A percentile compares a stretch with the other conserved stretches of the same genome.
Conservation (phyloP, 1,140 invertebrate genomes). For the Pissodes strobi region DNA sequence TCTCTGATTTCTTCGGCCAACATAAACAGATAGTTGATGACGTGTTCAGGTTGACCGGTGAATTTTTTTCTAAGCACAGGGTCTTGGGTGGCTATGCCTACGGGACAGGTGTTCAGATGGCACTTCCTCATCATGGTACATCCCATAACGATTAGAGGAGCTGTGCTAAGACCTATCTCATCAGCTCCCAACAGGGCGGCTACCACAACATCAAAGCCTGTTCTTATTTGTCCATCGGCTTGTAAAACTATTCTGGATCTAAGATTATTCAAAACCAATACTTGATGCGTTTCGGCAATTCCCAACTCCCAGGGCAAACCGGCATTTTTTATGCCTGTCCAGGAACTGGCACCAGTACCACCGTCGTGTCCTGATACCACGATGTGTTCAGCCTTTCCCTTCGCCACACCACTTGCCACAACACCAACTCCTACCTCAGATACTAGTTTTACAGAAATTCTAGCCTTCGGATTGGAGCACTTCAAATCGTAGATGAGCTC, state of each 20-base stretch:
- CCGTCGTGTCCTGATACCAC: conserved; percentile 99
- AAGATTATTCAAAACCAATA: conserved; percentile 93
- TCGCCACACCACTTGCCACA: conserved; percentile 96
- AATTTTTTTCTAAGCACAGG: conserved; percentile 94
- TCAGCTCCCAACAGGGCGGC: conserved; percentile 95
- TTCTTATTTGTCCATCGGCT: conserved; percentile 92
- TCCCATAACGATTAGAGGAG: conserved; percentile 94
- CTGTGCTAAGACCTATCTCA: conserved; percentile 99
- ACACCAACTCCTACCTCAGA: conserved; percentile 98
- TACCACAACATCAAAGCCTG: conserved; percentile 95
- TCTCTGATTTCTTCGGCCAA: conserved; percentile 93
- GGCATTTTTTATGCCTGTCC: conserved; percentile 95
- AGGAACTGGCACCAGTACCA: conserved; percentile 95
- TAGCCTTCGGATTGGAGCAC: conserved; percentile 92
- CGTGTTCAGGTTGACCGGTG: conserved; percentile 95
- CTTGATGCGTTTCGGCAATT: conserved; percentile 96
- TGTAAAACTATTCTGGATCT: conserved; percentile 93
- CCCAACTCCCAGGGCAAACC: conserved; percentile 98
- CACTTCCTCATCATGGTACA: conserved; percentile 99
- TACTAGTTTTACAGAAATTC: conserved; percentile 97
- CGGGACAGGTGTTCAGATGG: conserved; percentile 98
- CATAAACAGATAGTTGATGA: conserved; percentile 97
- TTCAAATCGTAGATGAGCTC: conserved; percentile 99
- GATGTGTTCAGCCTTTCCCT: conserved; percentile 98
- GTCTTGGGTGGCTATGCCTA: conserved; percentile 98